A percentile compares a stretch with the other conserved stretches of the same genome.
These are phyloP conservation scores for Melipona quadrifasciata DNA, from an alignment of 1,140 invertebrate genomes.

Conservation along the genomic window DNA sequence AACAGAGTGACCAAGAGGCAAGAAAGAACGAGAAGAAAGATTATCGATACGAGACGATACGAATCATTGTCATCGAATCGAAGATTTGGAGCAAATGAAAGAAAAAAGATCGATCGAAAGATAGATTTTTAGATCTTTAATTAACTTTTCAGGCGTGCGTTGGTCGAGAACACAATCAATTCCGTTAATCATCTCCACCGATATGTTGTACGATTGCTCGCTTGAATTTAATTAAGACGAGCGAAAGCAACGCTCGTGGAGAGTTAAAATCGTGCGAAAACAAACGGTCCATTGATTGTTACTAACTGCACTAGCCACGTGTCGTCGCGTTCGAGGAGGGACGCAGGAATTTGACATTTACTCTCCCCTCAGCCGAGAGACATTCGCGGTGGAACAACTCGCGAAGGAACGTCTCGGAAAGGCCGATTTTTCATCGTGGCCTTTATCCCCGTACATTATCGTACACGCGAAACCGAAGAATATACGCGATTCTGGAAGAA, in stretches of 20 bases:
- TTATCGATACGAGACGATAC: conserved; percentile 28
- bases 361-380: not conserved
- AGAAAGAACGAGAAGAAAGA: conserved; percentile 5
- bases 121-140: not conserved
- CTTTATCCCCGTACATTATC: not conserved
- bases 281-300: too few species aligned
- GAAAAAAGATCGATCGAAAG: not conserved
- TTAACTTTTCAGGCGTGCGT: not conserved
- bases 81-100: not conserved
- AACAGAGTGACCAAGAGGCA: not conserved
- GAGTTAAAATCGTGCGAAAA: conserved; percentile 4
- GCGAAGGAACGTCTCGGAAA: not conserved
- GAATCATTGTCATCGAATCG: conserved; percentile 25
- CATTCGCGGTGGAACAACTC: not conserved
- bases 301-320: not conserved
- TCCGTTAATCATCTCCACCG: conserved; percentile 4
- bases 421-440: not conserved
- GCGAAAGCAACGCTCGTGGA: not conserved
- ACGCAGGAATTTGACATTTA: conserved; percentile 2
- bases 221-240: not conserved
- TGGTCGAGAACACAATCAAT: conserved; percentile 15
- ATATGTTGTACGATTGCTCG: not conserved
- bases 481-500: not conserved
- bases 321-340: not conserved
- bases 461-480: not conserved